Conservation (phyloP, 2,113 vertebrate species). For the Platysteira castanea region DNA sequence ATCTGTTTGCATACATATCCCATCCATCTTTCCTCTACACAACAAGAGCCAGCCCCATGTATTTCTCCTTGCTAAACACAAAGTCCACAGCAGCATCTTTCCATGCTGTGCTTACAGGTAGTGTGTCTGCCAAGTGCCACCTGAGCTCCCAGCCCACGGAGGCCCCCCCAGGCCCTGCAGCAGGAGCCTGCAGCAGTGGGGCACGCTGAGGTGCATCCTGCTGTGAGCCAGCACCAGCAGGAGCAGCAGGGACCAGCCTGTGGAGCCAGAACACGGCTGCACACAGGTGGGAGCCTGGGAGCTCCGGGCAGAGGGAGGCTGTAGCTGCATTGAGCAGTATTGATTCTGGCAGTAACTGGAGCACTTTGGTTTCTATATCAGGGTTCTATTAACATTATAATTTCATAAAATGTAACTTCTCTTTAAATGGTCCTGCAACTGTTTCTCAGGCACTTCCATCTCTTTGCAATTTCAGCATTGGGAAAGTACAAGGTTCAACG, state of each 20-base stretch:
- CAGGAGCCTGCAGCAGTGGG: background rate
- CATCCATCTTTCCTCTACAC: background rate
- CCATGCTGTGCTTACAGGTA: background rate
- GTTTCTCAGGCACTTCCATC: background rate
- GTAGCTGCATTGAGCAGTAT: background rate
- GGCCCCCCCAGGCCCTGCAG: fast-evolving
- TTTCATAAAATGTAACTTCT: background rate
- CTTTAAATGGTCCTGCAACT: background rate
- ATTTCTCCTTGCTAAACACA: background rate
- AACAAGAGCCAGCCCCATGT: background rate
- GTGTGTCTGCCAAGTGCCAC: background rate
- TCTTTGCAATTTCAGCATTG: background rate
- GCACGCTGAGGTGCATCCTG: background rate
- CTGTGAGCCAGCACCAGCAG: background rate
- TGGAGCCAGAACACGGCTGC: background rate
- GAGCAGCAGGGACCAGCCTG: background rate
- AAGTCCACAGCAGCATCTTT: background rate
- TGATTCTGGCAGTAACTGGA: background rate
- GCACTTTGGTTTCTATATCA: background rate
- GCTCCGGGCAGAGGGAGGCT: background rate
- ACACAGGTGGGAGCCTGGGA: fast-evolving
- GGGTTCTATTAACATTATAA: background rate
- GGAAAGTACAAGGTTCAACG: background rate
- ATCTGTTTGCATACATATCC: background rate
- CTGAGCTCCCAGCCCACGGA: background rate